These are phyloP conservation scores for Eupithecia subumbrata DNA, from an alignment of 2,888 invertebrate genomes.

Conservation along the genomic window DNA sequence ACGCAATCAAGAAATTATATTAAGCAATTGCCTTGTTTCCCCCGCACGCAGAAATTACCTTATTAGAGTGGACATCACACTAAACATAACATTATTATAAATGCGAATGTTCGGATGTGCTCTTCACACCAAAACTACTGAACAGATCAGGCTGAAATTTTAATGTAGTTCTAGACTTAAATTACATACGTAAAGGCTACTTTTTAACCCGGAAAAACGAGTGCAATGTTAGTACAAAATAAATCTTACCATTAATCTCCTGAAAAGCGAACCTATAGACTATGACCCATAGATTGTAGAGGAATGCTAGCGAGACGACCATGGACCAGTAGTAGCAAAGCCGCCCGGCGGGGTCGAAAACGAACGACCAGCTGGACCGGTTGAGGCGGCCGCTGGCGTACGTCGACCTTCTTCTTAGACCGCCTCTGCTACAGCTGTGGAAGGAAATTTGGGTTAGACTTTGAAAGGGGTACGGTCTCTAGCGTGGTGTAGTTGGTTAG, in stretches of 20 bases:
- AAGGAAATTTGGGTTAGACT: conserved; percentile 34
- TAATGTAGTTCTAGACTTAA: background rate
- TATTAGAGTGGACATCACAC: background rate
- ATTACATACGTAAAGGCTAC: background rate
- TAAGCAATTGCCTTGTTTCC: background rate
- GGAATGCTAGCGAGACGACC: conserved; percentile 97
- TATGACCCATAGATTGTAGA: conserved; percentile 99
- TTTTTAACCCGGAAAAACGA: background rate
- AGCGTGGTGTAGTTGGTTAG: too few relatives aligned
- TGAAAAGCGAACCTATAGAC: conserved; percentile 99
- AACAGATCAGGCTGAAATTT: background rate
- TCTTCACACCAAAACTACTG: background rate
- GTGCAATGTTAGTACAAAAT: background rate
- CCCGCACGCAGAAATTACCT: background rate
- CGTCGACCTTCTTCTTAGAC: conserved; percentile 84
- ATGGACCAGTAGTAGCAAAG: conserved; percentile 99
- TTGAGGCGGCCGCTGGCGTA: conserved; percentile 84
- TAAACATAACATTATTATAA: too few relatives aligned
- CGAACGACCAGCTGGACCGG: conserved; percentile 94
- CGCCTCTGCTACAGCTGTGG: conserved; percentile 76
- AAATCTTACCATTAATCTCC: conserved; percentile 93
- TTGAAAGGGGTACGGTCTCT: too few relatives aligned
- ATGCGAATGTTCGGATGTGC: background rate
- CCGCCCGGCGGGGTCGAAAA: conserved; percentile 98
- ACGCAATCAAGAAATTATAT: background rate